Base-by-base conservation (phyloP, 2,113 vertebrate species). In the Phodopus roborovskii region DNA sequence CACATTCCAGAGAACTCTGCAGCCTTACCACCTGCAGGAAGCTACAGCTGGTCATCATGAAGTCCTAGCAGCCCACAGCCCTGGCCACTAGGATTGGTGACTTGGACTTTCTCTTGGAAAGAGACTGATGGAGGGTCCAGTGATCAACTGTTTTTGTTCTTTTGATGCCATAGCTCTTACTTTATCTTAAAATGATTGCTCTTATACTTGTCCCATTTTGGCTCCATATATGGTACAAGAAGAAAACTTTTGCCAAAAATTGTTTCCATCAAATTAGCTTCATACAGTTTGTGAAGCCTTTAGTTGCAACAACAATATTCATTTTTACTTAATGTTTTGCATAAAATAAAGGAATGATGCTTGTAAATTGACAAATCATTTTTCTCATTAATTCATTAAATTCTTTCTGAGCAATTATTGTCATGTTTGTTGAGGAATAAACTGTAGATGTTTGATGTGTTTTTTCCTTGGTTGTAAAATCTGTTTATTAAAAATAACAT, bases 361-460 rank as follows among this genome's bases (percentile, higher is more conserved):
- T 95, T 92, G 45, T n/a, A 33, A 93, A 60, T 15, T 87, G 79
- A 95, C 56, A 66, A 96, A 91, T 89, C 89, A 90, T 45, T 89
- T 53, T 42, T 87, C 73, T 92, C 30, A 45, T 87, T 86, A 85
- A 82, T 91, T 89, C 5, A 91, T 85, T n/a, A 79, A 85, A 33
- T 93, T 58, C 0, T 48, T 93, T 95, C 45, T 81, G 22, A 79
- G 66, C 86, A 84, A 92, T 90, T 88, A 87, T 70, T n/a, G 17
- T 39, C 24, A 50, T 78, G 4, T 82, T 96, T 96, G 75, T 87
- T 93, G 81, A 36, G 58, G 19, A 88, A 90, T 84, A 66, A 81
- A 36, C 45, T 62, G 17, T 36, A n/a, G 39, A 50, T 71, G 13
- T 92, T 71, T 84, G 12, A 88, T 93, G 13, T 56, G 53, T 96